Conservation (phyloP, 2,888 invertebrate species). For the Trilocha varians region DNA sequence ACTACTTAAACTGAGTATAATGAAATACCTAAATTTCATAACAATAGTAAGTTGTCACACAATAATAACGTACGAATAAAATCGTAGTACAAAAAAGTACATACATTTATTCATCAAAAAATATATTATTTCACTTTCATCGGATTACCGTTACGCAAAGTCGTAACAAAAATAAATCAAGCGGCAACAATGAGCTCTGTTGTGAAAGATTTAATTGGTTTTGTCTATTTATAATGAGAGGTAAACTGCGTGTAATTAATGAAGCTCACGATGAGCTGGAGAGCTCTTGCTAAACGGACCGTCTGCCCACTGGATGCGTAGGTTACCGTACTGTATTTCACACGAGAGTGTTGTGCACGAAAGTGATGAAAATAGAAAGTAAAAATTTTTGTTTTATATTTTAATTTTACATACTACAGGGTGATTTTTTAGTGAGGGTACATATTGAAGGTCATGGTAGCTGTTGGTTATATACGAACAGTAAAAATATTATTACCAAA, state of each 20-base stretch:
- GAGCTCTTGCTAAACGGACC: constrained; percentile 37
- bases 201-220: constrained; percentile 51
- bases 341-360: background rate
- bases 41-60: too few relatives aligned
- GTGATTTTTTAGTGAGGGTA: too few relatives aligned
- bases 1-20: too few relatives aligned
- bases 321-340: constrained; percentile 22
- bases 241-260: constrained; percentile 62
- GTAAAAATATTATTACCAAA: too few relatives aligned
- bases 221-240: constrained; percentile 61
- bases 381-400: background rate
- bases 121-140: constrained; percentile 34
- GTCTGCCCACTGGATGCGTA: constrained; percentile 54
- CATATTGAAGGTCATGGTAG: too few relatives aligned
- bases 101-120: constrained; percentile 16
- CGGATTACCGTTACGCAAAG: constrained; percentile 21
- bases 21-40: too few relatives aligned
- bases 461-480: too few relatives aligned
- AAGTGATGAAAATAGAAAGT: background rate
- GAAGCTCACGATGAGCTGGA: constrained; percentile 16
- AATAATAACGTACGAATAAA: too few relatives aligned
- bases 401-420: background rate
- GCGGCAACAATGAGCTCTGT: constrained; percentile 23
- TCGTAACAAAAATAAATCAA: constrained; percentile 49
- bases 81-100: background rate